Conservation (phyloP, 1,140 invertebrate genomes). For the Megalonaias nervosa region DNA sequence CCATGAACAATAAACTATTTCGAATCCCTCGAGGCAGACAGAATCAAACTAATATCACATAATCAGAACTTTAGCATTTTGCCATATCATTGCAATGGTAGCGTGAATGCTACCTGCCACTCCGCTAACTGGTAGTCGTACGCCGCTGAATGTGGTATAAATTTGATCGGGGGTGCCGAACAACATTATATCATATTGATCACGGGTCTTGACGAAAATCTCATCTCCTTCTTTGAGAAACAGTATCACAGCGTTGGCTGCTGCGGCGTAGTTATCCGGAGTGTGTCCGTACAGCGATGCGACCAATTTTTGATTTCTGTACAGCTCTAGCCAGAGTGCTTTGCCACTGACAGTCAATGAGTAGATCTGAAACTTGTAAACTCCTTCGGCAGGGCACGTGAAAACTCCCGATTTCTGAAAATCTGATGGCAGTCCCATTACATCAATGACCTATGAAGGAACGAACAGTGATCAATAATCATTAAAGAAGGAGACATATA, state of each 20-base stretch:
- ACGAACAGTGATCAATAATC: too few species aligned
- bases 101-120: too few species aligned
- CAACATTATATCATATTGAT: constrained; percentile 4
- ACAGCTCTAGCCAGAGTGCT: constrained; percentile 6
- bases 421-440: too few species aligned
- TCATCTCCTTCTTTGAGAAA: constrained; percentile 9
- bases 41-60: too few species aligned
- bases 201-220: background rate
- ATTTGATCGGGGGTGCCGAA: constrained; percentile 5
- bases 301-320: constrained; percentile 5
- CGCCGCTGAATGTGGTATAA: constrained; percentile 21
- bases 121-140: background rate
- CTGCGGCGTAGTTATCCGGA: constrained; percentile 6
- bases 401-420: background rate
- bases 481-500: too few species aligned
- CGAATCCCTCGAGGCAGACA: too few species aligned
- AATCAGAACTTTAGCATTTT: too few species aligned
- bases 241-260: constrained; percentile 17
- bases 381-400: constrained; percentile 2
- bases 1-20: too few species aligned
- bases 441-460: too few species aligned
- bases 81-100: too few species aligned
- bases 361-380: constrained; percentile 28
- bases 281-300: constrained; percentile 20
- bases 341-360: background rate